Conservation (phyloP, 2,797 vertebrate species). For the Urocyon cinereoargenteus region DNA sequence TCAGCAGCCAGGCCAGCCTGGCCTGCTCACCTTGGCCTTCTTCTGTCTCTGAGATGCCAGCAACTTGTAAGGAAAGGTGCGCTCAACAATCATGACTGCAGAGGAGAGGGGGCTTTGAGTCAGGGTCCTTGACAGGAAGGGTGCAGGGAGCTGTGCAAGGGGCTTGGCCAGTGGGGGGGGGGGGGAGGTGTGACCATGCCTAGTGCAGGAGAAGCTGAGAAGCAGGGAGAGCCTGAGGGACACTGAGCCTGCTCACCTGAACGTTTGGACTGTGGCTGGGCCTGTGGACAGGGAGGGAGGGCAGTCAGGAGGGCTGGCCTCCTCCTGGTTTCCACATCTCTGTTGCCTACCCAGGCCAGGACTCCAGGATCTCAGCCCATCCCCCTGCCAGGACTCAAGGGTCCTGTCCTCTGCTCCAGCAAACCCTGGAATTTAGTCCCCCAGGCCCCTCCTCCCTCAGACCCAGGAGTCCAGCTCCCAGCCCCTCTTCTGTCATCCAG, state of each 20-base stretch:
- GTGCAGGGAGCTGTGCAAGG: accelerated
- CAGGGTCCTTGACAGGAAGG: accelerated
- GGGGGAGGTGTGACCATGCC: neutral
- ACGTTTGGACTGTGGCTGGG: neutral
- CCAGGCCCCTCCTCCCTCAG: neutral
- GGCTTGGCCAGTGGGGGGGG: accelerated
- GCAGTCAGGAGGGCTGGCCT: neutral
- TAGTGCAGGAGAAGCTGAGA: neutral
- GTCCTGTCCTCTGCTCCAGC: neutral
- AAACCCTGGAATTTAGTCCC: accelerated
- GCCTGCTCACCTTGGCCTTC: constrained; percentile 52
- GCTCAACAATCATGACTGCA: neutral
- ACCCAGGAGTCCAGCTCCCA: too few relatives aligned
- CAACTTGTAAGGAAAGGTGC: neutral
- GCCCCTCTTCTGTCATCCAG: neutral
- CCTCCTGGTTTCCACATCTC: neutral
- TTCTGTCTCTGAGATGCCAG: neutral
- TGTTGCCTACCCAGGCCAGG: too few relatives aligned
- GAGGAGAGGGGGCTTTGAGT: neutral
- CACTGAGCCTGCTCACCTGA: constrained; percentile 31
- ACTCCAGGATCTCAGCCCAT: neutral
- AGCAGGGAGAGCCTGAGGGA: accelerated
- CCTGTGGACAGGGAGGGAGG: constrained; percentile 17
- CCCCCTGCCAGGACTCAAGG: neutral
- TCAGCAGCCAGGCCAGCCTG: accelerated